Evolutionary conservation across 2,113 vertebrate species (phyloP), one percentile per base, ranked within the genome.

Genomic region (Scytalopus superciliaris): DNA sequence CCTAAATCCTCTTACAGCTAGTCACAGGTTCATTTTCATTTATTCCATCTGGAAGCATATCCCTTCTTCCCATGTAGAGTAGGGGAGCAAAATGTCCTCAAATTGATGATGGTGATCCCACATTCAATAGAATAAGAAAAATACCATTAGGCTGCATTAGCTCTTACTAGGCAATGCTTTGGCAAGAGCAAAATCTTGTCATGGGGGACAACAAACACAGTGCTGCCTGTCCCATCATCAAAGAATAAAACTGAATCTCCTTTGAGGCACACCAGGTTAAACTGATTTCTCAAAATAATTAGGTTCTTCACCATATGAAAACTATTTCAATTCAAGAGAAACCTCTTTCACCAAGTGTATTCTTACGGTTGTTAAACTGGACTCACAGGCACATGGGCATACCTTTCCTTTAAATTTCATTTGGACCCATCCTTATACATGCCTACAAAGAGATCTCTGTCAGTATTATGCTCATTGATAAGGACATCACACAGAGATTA

Each of bases 361-460:
- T 82, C 31, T 72, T 76, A 25, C 8, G 3, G 18, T 59, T 76
- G 22, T 64, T 79, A 44, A 44, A 64, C 27, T 6, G 45, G 56
- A 78, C 42, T 47, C 30, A 19, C 1, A 17, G 73, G 18, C 4
- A 1, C 2, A 0, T 6, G 21, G 40, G 9, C 3, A 0, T 12
- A 45, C 19, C 33, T 80, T 53, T 50, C 50, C 30, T 31, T 21
- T 15, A 80, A 76, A 76, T 33, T 69, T 83, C 4, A 14, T 49
- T 85, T 83, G 64, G 62, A 50, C 28, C 22, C 19, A 76, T 69
- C 19, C 22, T 53, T 42, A 50, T 8, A 42, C 2, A 2, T 23
- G 24, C 31, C 57, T 80, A 73, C 33, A 73, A 88, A 67, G 33
- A 78, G 23, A 90, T 49, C 28, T 11, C 42, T 53, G 27, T 37